Conservation (phyloP, 2,113 vertebrate genomes). For the Orientallactaga bullata region DNA sequence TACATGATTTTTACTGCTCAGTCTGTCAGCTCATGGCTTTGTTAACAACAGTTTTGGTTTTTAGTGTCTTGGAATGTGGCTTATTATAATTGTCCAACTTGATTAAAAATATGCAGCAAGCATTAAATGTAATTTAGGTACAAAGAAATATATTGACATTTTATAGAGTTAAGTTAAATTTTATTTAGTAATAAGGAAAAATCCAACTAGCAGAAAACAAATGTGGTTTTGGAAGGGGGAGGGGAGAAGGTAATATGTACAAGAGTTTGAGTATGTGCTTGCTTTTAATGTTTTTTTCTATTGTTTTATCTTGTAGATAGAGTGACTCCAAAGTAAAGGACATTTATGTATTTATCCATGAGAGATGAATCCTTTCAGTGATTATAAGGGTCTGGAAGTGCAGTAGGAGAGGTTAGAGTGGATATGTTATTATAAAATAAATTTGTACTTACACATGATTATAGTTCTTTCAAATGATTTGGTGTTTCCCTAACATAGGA, state of each 20-base stretch:
- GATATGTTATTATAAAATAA: not conserved
- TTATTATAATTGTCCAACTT: not conserved
- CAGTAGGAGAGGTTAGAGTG: not conserved
- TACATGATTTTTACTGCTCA: not conserved
- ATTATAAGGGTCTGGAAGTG: not conserved
- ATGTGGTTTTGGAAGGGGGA: not conserved
- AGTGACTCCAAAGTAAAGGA: not conserved
- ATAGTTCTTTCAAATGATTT: not conserved
- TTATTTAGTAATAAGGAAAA: not conserved
- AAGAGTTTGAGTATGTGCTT: not conserved
- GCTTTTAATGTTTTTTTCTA: not conserved
- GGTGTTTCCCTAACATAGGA: not conserved
- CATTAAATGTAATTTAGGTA: slow-evolving; percentile 19
- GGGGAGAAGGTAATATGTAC: too few species aligned
- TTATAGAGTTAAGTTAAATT: not conserved
- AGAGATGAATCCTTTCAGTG: not conserved
- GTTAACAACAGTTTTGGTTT: not conserved
- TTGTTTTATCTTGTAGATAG: not conserved
- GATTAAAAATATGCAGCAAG: not conserved
- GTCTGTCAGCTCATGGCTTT: not conserved
- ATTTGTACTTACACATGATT: not conserved
- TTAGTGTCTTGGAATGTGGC: not conserved
- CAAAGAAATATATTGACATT: not conserved
- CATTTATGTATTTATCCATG: not conserved
- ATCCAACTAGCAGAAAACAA: not conserved